Base-by-base conservation (phyloP, 2,113 vertebrate genomes). In the Canis aureus region DNA sequence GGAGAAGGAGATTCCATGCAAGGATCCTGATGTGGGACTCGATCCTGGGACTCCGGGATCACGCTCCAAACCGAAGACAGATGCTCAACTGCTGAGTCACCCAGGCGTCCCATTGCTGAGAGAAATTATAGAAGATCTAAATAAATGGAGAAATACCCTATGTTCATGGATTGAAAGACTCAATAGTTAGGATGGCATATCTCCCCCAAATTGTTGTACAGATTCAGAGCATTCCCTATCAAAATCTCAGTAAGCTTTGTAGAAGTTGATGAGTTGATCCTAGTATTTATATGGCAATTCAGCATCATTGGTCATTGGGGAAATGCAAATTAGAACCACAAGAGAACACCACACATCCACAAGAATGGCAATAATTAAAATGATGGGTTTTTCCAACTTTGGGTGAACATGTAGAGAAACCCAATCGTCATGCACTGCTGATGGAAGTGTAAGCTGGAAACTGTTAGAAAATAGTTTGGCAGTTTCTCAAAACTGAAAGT, bases 271-370 rank as follows among this genome's bases (percentile, higher is more conserved):
- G 51, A 92, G 66, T 2, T 88, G 27, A 83, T 66, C 43, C 55
- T 91, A 94, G 91, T 59, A 38, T 84, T 25, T 88, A 84, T 49
- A n/a, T 89, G 82, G 23, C 86, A 95, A 86, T 85, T 84, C 43
- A 29, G 60, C n/a, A 51, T 73, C 64, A 73, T 29, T 71, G 55
- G 49, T 95, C 59, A 86, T 85, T 79, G 91, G 53, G 51, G 25
- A 97, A 90, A 74, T 67, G 29, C 20, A 69, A 67, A 80, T 53
- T 62, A 89, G 76, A 95, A 79, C 5, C 49, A 71, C 51, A 82
- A 29, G 32, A 35, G 27, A 71, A 32, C 3, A 55, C 55, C 53
- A 19, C 17, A 69, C 11, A 86, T 12, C n/a, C 74, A 69, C 15
- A 32, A 78, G 20, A 93, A 81, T 71, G 27, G 19, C 20, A 85